Base-by-base conservation (phyloP, 2,888 invertebrate species). In the Dicyrtomina minuta region DNA sequence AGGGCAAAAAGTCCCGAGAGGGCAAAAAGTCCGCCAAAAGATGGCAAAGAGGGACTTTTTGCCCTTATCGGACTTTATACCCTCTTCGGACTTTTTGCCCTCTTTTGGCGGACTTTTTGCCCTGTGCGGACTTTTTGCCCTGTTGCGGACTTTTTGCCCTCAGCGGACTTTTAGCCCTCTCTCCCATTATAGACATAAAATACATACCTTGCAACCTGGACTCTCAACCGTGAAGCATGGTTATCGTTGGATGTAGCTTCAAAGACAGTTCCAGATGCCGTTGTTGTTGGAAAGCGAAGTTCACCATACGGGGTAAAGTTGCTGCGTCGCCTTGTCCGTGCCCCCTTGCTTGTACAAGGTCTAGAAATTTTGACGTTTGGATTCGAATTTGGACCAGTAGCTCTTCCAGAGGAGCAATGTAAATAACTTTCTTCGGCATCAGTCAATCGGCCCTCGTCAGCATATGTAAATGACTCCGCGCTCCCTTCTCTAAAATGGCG, bases 241-340 rank as follows among this genome's bases (percentile, higher is more conserved):
- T 78, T 78, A 43, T 78, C 78, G 60, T 75, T 75, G 0, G 78
- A 74, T 12, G 76, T 78, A 10, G 75, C 65, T 69, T 78, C 78
- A 70, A 78, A 78, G 1, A 76, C 70, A 2, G 76, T 76, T 15
- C 59, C 51, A 12, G 70, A 65, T 13, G 72, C 73, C 3, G 64
- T 33, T 24, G 22, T 24, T 12, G 56, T 53, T 1, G 74, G 70
- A 70, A 74, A 73, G 4, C 74, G 61, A 12, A 72, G 75, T 27
- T 70, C 66, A 43, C 74, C 74, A 70, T 70, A 77, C 22, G 75
- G 74, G 0, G 74, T 75, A 43, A 77, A 77, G 41, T 61, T 69
- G 27, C 49, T 27, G 15, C 39, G 6, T 17, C 53, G 56, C 8
- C 39, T 10, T 6, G 39, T 22, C 22, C 15, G 24, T 49, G n/a